Conservation (phyloP, 2,888 invertebrate genomes). For the Conistra vaccinii region DNA sequence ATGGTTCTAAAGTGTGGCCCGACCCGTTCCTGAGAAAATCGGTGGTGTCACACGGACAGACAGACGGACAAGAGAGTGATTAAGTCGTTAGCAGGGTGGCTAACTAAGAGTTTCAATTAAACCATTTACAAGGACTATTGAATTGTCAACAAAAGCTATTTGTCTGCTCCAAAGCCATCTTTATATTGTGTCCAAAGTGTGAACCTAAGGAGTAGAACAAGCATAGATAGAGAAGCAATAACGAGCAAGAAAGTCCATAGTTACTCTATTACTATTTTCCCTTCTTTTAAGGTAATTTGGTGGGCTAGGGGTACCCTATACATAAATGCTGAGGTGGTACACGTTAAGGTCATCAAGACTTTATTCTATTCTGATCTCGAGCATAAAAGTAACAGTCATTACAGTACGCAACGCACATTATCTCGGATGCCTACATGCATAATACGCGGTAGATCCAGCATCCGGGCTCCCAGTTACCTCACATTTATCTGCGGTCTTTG, state of each 20-base stretch:
- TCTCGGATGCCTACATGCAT: conserved; percentile 15
- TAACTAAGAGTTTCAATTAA: no score
- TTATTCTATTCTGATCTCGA: background rate
- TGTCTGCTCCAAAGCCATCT: background rate
- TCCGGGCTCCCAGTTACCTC: conserved; percentile 41
- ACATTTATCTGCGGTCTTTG: conserved; percentile 39
- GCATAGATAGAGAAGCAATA: background rate
- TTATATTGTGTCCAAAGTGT: background rate
- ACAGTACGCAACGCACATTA: conserved; percentile 26
- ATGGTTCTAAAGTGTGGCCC: no score
- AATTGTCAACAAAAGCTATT: background rate
- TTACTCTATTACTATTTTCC: background rate
- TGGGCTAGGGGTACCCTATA: no score
- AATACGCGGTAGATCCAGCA: conserved; percentile 35
- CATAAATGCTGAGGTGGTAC: no score
- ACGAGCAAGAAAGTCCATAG: background rate
- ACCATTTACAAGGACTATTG: no score
- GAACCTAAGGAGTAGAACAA: background rate
- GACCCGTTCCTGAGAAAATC: no score
- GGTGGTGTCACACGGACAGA: no score
- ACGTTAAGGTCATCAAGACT: background rate
- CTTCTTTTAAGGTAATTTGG: background rate
- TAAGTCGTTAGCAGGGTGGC: no score
- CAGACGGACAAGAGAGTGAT: no score
- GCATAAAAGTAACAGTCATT: conserved; percentile 24